Evolutionary conservation across 1,140 invertebrate species (phyloP), one percentile per base, ranked within the genome.

Genomic region (Bombus ignitus): DNA sequence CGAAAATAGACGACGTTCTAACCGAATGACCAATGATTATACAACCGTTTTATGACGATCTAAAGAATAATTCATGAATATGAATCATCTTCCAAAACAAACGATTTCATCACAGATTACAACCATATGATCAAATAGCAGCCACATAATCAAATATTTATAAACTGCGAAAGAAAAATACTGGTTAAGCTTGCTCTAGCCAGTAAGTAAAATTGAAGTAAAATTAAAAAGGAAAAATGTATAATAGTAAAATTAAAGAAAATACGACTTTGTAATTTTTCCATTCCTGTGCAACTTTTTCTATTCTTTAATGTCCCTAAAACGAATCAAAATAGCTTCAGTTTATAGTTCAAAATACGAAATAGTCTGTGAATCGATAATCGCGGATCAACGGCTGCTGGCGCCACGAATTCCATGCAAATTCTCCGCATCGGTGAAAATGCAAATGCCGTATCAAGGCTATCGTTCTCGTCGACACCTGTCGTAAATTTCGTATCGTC

Each of bases 401-500:
- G 25, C 25, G 32, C 57, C 83, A 25, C 35, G 22, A 79, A 32
- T 66, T 18, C 25, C 74, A 85, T 85, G 78, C 78, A 85, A 81
- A 74, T 85, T 73, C 70, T 35, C 25, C 13, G 12, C 22, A 85
- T 81, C 78, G 70, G 57, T 57, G 76, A 71, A 81, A 81, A 85
- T 74, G 78, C 78, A 81, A 85, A 81, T 85, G 71, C 76, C 53
- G 62, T 83, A 88, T 87, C 87, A 70, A 86, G 81, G 73, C 85
- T 83, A 86, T 86, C 85, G 72, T 81, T 86, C 77, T 86, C 72
- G 47, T 35, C 59, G 72, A 86, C 78, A 80, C 84, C 65, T 81
- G 76, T 75, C 73, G 81, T 86, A 86, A 88, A 88, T 85, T 87
- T 88, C 86, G 83, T 76, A 85, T 86, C 85, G 57, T 53, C 39